A percentile compares a stretch with the other conserved stretches of the same genome.
Evolutionary conservation across 2,113 vertebrate genomes (phyloP).

Genomic region (Heterotis niloticus): DNA sequence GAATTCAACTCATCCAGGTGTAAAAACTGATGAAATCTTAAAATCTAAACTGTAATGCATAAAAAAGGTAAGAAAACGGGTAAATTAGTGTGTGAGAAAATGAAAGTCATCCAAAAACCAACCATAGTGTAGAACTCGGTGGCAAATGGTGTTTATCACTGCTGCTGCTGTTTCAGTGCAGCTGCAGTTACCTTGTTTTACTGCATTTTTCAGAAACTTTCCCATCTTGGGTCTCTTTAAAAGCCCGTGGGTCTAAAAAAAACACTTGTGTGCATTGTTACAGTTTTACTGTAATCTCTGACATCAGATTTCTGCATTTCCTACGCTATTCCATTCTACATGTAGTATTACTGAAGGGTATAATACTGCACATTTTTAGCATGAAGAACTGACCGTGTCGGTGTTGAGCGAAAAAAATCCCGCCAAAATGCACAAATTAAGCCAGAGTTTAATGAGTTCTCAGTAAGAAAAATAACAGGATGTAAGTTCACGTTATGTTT

Average conservation of each 20-base stretch:
- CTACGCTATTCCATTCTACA: not conserved
- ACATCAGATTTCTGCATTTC: not conserved
- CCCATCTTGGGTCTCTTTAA: too few relatives aligned
- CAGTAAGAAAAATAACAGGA: constrained; percentile 22
- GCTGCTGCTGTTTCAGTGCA: too few relatives aligned
- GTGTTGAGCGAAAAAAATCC: not conserved
- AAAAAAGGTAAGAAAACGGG: not conserved
- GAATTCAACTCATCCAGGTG: not conserved
- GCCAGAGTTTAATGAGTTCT: constrained; percentile 23
- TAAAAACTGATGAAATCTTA: not conserved
- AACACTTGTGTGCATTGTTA: not conserved
- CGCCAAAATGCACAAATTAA: constrained; percentile 17
- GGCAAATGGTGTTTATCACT: too few relatives aligned
- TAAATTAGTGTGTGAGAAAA: too few relatives aligned
- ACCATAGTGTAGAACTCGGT: too few relatives aligned
- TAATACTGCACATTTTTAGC: not conserved
- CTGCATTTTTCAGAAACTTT: too few relatives aligned
- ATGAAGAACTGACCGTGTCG: not conserved
- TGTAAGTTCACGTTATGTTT: constrained; percentile 23
- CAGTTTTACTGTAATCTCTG: not conserved
- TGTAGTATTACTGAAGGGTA: not conserved
- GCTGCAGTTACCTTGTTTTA: too few relatives aligned
- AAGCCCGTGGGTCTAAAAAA: not conserved
- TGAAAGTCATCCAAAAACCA: too few relatives aligned
- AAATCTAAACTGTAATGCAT: not conserved